These are phyloP conservation scores for Hypanus sabinus DNA, from an alignment of 2,113 vertebrate genomes.

Conservation along the genomic window DNA sequence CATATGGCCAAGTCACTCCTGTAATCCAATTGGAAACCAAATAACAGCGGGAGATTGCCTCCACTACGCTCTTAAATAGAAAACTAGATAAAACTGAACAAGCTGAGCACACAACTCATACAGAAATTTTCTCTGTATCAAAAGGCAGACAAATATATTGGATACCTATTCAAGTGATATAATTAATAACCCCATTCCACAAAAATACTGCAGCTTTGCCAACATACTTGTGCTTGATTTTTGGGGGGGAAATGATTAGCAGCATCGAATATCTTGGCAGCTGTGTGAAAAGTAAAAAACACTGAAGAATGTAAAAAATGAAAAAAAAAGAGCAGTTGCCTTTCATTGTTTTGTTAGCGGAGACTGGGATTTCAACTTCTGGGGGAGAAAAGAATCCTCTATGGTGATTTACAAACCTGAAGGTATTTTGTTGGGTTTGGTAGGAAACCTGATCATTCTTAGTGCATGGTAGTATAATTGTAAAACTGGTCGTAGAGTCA, in stretches of 20 bases:
- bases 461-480: not conserved
- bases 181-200: not conserved
- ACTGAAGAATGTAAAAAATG: not conserved
- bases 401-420: not conserved
- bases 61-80: not conserved
- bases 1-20: not conserved
- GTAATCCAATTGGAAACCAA: not conserved
- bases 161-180: not conserved
- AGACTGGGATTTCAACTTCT: not conserved
- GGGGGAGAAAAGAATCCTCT: not conserved
- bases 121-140: not conserved
- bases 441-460: not conserved
- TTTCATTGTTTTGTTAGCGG: not conserved
- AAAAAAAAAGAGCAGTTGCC: not conserved
- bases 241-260: not conserved
- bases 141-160: not conserved
- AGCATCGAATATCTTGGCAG: not conserved
- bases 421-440: not conserved
- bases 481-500: not conserved
- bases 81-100: not conserved
- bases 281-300: not conserved
- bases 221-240: not conserved
- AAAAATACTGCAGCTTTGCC: not conserved
- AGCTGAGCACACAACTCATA: not conserved
- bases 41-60: not conserved